phyloP scores from a whole-genome alignment of 2,888 invertebrate species.

The Eurytoma adleriae region DNA sequence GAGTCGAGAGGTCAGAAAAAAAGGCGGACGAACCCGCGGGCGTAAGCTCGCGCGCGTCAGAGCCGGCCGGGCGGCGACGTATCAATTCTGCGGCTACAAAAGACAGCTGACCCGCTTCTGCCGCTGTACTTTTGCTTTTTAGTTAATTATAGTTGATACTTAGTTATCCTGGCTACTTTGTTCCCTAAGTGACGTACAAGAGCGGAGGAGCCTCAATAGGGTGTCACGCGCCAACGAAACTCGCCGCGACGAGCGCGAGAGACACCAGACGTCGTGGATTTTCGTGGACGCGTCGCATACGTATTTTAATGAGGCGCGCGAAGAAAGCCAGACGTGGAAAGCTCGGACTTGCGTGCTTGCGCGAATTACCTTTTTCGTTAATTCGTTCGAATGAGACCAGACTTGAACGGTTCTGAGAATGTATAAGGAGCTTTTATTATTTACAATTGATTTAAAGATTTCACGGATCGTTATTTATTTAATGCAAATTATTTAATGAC shows the following conservation, averaged over 20 bases:
- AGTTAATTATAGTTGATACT: conserved; percentile 53
- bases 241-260: background rate
- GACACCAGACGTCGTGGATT: background rate
- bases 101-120: conserved; percentile 36
- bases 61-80: background rate
- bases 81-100: conserved; percentile 32
- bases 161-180: conserved; percentile 50
- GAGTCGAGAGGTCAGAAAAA: background rate
- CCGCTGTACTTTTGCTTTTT: conserved; percentile 47
- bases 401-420: too few relatives aligned
- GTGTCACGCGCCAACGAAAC: conserved; percentile 31
- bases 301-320: conserved; percentile 2
- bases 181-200: conserved; percentile 53
- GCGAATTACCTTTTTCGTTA: too few relatives aligned
- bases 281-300: background rate
- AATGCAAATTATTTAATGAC: too few relatives aligned
- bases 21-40: background rate
- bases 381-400: too few relatives aligned
- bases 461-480: too few relatives aligned
- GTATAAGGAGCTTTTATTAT: too few relatives aligned
- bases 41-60: background rate
- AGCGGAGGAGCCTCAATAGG: conserved; percentile 45
- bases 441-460: too few relatives aligned
- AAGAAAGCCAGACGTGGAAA: background rate
- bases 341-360: too few relatives aligned